Evolutionary conservation across 2,888 invertebrate genomes (phyloP), one percentile per base, ranked within the genome.

Genomic region (Monochamus alternatus): DNA sequence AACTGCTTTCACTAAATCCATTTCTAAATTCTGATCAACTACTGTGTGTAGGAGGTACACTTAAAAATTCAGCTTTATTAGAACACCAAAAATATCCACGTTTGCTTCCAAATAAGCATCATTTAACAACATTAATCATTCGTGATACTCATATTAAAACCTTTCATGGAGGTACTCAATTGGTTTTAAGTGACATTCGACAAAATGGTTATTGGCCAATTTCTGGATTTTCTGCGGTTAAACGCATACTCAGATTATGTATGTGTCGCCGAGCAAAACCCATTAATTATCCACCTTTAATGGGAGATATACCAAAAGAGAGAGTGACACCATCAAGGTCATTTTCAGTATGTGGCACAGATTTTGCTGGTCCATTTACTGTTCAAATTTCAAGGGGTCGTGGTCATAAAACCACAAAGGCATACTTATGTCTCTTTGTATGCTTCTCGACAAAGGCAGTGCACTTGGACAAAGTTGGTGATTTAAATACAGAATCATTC

Each of bases 401-500:
- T 55, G 69, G 74, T 52, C 58, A 76, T 30, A 22, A 55, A 38
- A 66, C 69, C 32, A 60, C 72, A 2, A 78, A 74, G 69, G 75
- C 66, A 9, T 75, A 76, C 52, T 22, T 73, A 31, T 73, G 69
- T 47, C 14, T 82, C 81, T 81, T 0, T 81, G 79, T 59, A 81
- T 22, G 22, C 22, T 22, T 22, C 22, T 22, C 22, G 22, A 22
- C 22, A 22, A 22, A 0, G 22, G 22, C 82, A 32, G 73, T 83
- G 0, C 83, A 84, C 38, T 38, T 85, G 4, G 85, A 85, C 64
- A 9, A 82, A 5, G 84, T 81, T 0, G 74, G 64, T 12, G 81
- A 80, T 68, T 59, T 81, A 22, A 64, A 79, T 3, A 76, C 80
- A 8, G 75, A 76, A 8, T 58, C 79, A 0, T 84, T 83, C 62